Base-by-base conservation (phyloP, 1,140 invertebrate species). In the Rhyzopertha dominica region DNA sequence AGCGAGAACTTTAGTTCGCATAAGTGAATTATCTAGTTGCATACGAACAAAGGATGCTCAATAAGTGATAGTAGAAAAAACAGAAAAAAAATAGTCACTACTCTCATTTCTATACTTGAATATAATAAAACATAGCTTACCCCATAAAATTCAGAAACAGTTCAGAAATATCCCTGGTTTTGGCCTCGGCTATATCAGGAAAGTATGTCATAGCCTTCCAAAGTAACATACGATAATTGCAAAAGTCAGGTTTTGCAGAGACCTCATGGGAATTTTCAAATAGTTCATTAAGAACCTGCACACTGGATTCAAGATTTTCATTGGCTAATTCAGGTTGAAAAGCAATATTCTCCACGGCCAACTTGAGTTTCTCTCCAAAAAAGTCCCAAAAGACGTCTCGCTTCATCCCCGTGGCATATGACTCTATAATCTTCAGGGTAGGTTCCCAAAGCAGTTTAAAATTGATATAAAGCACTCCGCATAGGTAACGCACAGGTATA, bases 391-490 rank as follows among this genome's bases (percentile, higher is more conserved):
- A 95, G 29, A 76, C 68, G 3, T 79, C 63, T 12, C 71, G 70
- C 1, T 76, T 62, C 59, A 90, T 71, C 1, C 74, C 71, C 51
- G 75, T 72, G 0, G 85, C 85, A 61, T 86, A 86, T 5, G 80
- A 74, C 2, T 79, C 70, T 37, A 95, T 81, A 13, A 90, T 73
- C 56, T 84, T 77, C 5, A 74, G 69, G 0, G 86, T 70, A n/a
- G 90, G 87, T 31, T 86, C 81, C 92, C 92, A 96, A 0, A 97
- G 58, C 14, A 91, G 68, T 55, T 85, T 85, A 52, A 95, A 95
- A 63, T 95, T 95, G 2, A 87, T 70, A 63, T 86, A 91, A 2
- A 95, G 67, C 46, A 81, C 76, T 5, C 91, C 89, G 5, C 95
- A 72, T 42, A 94, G 72, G 61, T 87, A 92, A 37, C 81, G 74